Base-by-base conservation (phyloP, 2,888 invertebrate species). In the Heliconius ismenius region DNA sequence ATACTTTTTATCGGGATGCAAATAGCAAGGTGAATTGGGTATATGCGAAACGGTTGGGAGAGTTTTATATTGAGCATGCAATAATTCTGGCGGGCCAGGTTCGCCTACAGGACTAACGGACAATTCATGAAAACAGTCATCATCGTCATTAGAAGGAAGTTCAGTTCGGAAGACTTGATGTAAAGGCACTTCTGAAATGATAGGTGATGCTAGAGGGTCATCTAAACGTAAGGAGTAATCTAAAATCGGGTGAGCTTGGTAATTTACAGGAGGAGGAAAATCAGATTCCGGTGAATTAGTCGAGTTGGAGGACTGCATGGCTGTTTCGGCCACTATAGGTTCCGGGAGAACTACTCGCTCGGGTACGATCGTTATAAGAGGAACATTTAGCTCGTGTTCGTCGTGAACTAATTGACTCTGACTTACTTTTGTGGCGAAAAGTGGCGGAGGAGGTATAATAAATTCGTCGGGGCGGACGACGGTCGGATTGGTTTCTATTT, bases 371-470 rank as follows among this genome's bases (percentile, higher is more conserved):
- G 90, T 90, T 82, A 94, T 92, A 79, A 91, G 91, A 78, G 92
- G 89, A 79, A 88, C 82, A 80, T 85, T 84, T 79, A 87, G 82
- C 70, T 89, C 88, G 76, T 84, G 84, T 78, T 85, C 86, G 74
- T 88, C 86, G 77, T 83, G 85, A 82, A 85, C 81, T 83, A 88
- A 84, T 80, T 86, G 84, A 85, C 83, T 86, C 82, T 90, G 89
- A 91, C 90, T 92, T 90, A 90, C 91, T 86, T 91, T 87, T 80
- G 90, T 89, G 83, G 92, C 91, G 86, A 94, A 94, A 84, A 90
- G 88, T 83, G 93, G 93, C 88, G 93, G 93, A 87, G 93, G 93
- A 83, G 93, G 93, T 80, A 94, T 93, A 87, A 94, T 93, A 86
- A 91, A 88, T 83, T 93, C 93, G 78, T 90, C 92, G 83, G 92